A percentile compares a stretch with the other conserved stretches of the same genome.
Conservation (phyloP, 2,888 invertebrate species). For the Atethmia centrago region DNA sequence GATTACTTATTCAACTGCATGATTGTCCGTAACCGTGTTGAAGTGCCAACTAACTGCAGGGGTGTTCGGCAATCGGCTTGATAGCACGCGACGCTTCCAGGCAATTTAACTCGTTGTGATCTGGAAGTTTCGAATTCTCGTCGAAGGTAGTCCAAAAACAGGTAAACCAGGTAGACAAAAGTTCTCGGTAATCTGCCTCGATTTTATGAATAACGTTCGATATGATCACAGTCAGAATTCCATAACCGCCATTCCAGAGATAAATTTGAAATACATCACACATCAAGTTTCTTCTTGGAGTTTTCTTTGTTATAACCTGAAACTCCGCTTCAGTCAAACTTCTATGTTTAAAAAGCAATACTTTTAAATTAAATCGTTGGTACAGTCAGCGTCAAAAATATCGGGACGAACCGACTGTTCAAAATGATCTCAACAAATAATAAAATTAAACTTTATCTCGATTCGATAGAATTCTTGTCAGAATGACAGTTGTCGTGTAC, state of each 20-base stretch:
- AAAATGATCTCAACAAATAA: too few species aligned
- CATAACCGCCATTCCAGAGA: not conserved
- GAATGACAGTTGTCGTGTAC: too few species aligned
- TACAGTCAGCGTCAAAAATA: too few species aligned
- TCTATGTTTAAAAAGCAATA: not conserved
- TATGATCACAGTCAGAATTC: not conserved
- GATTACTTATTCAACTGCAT: slow-evolving; percentile 61
- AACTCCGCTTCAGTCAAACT: not conserved
- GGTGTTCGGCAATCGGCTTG: slow-evolving; percentile 18
- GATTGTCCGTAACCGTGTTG: slow-evolving; percentile 53
- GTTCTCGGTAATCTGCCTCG: too few species aligned
- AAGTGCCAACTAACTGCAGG: slow-evolving; percentile 34
- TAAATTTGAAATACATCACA: not conserved
- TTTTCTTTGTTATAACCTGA: not conserved
- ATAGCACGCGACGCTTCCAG: slow-evolving; percentile 35
- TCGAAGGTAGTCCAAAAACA: not conserved
- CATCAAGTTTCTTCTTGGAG: not conserved
- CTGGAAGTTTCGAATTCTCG: not conserved
- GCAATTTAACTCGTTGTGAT: not conserved
- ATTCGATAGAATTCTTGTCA: too few species aligned
- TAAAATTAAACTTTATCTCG: too few species aligned
- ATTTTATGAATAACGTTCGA: too few species aligned
- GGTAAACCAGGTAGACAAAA: too few species aligned
- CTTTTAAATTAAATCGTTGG: not conserved
- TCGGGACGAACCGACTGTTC: too few species aligned